phyloP scores from a whole-genome alignment of 2,113 vertebrate species.

The Vulpes lagopus region DNA sequence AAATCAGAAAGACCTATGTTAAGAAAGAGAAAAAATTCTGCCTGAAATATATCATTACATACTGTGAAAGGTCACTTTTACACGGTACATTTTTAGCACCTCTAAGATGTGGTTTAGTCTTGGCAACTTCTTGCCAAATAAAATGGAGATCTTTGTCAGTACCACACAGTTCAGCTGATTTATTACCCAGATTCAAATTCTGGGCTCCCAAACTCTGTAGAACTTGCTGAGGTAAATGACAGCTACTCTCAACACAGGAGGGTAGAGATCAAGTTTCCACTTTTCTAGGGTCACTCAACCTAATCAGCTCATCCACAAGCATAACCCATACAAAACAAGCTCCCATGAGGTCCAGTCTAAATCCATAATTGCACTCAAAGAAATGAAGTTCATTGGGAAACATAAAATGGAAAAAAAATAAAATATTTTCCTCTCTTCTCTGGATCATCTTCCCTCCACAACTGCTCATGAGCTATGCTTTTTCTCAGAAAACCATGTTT shows the following conservation, averaged over 20 bases:
- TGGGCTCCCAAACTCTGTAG: background rate
- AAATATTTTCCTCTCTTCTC: background rate
- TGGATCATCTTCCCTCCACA: background rate
- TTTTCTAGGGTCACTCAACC: background rate
- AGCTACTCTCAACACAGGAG: background rate
- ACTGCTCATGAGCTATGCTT: background rate
- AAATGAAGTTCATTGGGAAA: background rate
- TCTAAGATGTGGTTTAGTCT: background rate
- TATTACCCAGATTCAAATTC: background rate
- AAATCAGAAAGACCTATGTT: background rate
- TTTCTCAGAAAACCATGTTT: background rate
- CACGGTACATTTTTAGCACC: background rate
- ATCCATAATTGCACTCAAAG: background rate
- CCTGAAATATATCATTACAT: background rate
- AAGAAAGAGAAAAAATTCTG: background rate
- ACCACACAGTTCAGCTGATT: background rate
- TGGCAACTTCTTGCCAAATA: background rate
- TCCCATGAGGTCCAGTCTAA: background rate
- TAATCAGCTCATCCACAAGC: background rate
- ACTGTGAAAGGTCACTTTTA: background rate
- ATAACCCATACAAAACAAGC: background rate
- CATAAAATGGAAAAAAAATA: background rate
- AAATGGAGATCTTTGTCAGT: background rate
- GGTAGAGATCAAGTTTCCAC: background rate
- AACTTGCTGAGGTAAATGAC: background rate